Conservation (phyloP, 1,140 invertebrate species). For the Drosophila pandora region DNA sequence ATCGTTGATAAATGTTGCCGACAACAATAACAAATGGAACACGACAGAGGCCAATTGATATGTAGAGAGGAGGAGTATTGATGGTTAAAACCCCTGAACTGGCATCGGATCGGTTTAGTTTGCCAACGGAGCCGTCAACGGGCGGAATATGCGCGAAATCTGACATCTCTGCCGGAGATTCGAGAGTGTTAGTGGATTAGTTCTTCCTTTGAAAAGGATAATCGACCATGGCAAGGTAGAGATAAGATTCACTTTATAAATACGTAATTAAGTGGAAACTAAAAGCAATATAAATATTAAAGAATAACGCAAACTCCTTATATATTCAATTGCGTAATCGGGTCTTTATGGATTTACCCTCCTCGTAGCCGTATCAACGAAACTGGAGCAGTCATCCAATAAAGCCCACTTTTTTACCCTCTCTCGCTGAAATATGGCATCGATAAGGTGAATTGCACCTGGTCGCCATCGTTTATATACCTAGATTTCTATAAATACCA, state of each 20-base stretch:
- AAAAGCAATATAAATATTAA: background rate
- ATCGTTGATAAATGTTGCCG: constrained; percentile 50
- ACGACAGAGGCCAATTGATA: constrained; percentile 42
- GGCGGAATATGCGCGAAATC: constrained; percentile 63
- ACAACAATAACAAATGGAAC: constrained; percentile 17
- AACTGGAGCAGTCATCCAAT: constrained; percentile 27
- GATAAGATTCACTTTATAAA: background rate
- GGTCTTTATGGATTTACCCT: constrained; percentile 52
- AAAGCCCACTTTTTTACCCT: constrained; percentile 35
- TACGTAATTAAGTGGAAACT: background rate
- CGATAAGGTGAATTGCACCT: constrained; percentile 55
- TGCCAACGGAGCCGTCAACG: constrained; percentile 57
- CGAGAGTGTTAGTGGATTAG: constrained; percentile 23
- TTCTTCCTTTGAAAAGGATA: constrained; percentile 4
- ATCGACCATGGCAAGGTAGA: constrained; percentile 36
- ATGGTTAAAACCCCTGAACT: constrained; percentile 74
- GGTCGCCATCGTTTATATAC: constrained; percentile 10
- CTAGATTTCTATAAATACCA: constrained; percentile 27
- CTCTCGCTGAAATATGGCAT: constrained; percentile 41
- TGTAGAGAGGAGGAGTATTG: constrained; percentile 58
- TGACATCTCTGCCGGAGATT: constrained; percentile 24
- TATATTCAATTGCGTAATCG: constrained; percentile 61
- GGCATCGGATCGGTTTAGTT: constrained; percentile 64
- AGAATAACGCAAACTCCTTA: background rate
- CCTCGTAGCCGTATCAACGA: constrained; percentile 29